Percentiles rank a stretch among this genome's conserved stretches.
Conservation (phyloP, 2,113 vertebrate genomes). For the Phalacrocorax aristotelis region DNA sequence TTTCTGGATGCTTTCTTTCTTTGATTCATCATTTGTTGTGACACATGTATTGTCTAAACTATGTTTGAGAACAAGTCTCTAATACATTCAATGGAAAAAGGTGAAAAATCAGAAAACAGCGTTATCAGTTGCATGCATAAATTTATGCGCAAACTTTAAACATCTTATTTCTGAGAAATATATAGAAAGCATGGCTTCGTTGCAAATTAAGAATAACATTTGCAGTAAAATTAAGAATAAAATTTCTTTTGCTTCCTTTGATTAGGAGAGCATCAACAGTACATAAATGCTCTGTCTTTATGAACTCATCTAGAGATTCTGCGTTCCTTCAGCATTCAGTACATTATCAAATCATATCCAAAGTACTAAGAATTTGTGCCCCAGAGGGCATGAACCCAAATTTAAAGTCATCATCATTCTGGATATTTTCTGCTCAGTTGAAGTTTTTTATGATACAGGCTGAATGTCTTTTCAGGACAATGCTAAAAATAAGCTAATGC, state of each 20-base stretch:
- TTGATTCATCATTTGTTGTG: constrained; percentile 70
- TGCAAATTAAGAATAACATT: neutral
- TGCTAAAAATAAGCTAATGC: constrained; percentile 66
- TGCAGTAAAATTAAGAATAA: neutral
- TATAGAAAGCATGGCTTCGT: neutral
- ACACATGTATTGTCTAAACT: constrained; percentile 62
- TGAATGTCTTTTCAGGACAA: constrained; percentile 53
- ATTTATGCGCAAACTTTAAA: neutral
- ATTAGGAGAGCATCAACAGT: neutral
- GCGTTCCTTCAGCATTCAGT: neutral
- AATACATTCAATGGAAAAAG: constrained; percentile 41
- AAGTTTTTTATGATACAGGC: constrained; percentile 62
- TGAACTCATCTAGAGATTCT: constrained; percentile 4
- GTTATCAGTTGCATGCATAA: neutral
- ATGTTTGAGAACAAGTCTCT: constrained; percentile 59
- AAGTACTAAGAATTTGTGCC: constrained; percentile 55
- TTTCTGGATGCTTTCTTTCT: constrained; percentile 63
- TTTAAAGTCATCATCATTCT: constrained; percentile 57
- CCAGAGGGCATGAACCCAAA: constrained; percentile 55
- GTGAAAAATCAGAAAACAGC: constrained; percentile 11
- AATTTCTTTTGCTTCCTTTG: neutral
- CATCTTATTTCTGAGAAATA: neutral
- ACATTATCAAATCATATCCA: constrained; percentile 18
- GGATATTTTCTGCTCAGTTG: constrained; percentile 50
- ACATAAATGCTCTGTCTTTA: neutral